phyloP scores from a whole-genome alignment of 2,113 vertebrate genomes.

The Elanoides forficatus region DNA sequence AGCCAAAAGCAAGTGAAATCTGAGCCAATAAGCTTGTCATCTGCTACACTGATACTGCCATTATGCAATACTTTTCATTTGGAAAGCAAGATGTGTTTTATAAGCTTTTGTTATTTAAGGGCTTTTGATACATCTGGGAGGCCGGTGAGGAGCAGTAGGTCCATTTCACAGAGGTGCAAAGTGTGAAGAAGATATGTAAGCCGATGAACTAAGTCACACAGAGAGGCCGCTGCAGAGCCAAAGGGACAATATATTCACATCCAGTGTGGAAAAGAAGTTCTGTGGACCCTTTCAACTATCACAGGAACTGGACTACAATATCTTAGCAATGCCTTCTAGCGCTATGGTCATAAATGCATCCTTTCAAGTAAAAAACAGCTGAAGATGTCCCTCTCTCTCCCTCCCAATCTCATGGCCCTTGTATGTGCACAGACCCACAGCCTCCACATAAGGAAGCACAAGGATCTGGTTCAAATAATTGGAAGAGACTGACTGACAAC shows the following conservation, averaged over 20 bases:
- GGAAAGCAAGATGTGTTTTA: background rate
- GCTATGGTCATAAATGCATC: background rate
- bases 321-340: background rate
- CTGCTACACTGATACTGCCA: background rate
- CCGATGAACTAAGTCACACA: background rate
- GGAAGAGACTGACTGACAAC: background rate
- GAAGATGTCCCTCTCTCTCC: background rate
- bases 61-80: background rate
- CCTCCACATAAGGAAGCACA: background rate
- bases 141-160: background rate
- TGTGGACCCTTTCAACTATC: background rate
- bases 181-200: rapidly evolving
- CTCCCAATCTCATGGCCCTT: background rate
- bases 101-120: background rate
- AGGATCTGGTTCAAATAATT: background rate
- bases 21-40: background rate
- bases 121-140: background rate
- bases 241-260: background rate
- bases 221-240: background rate
- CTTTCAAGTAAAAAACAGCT: background rate
- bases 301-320: background rate
- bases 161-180: background rate
- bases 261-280: background rate
- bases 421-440: background rate
- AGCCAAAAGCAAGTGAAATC: background rate